These are phyloP conservation scores for Nasonia vitripennis DNA, from an alignment of 1,140 invertebrate species.

Conservation along the genomic window DNA sequence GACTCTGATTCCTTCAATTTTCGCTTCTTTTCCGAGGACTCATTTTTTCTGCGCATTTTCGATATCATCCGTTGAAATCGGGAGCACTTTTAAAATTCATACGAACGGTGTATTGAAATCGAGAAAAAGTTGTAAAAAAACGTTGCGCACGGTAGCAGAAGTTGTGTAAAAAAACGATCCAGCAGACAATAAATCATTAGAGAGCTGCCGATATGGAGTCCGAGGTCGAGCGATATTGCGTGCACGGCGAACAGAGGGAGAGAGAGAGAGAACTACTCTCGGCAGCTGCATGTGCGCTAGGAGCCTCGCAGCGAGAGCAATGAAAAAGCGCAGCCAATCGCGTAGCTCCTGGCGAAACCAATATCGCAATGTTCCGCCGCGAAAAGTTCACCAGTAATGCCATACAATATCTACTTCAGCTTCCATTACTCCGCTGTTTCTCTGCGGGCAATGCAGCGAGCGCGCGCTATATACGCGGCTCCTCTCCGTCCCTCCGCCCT, in stretches of 20 bases:
- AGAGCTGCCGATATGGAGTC: constrained; percentile 24
- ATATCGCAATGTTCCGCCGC: constrained; percentile 70
- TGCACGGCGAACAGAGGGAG: background rate
- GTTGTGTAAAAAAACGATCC: background rate
- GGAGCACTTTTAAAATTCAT: too few relatives aligned
- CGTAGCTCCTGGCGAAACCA: constrained; percentile 66
- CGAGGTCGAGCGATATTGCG: constrained; percentile 27
- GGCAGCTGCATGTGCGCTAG: background rate
- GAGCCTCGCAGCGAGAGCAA: background rate
- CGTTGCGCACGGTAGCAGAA: too few relatives aligned
- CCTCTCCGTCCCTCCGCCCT: constrained; percentile 48
- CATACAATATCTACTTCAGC: constrained; percentile 72
- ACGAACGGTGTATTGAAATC: too few relatives aligned
- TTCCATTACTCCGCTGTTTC: constrained; percentile 70
- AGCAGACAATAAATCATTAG: background rate
- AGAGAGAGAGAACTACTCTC: too few relatives aligned
- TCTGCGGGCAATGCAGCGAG: constrained; percentile 54
- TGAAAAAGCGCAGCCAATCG: constrained; percentile 59
- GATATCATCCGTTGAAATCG: too few relatives aligned
- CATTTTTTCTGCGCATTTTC: background rate
- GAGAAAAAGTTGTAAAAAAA: too few relatives aligned
- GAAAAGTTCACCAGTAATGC: constrained; percentile 72
- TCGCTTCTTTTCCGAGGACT: background rate
- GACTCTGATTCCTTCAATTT: background rate
- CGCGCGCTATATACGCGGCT: constrained; percentile 51